These are phyloP conservation scores for Cylloceria caligata DNA, from an alignment of 2,888 invertebrate genomes.

Conservation along the genomic window DNA sequence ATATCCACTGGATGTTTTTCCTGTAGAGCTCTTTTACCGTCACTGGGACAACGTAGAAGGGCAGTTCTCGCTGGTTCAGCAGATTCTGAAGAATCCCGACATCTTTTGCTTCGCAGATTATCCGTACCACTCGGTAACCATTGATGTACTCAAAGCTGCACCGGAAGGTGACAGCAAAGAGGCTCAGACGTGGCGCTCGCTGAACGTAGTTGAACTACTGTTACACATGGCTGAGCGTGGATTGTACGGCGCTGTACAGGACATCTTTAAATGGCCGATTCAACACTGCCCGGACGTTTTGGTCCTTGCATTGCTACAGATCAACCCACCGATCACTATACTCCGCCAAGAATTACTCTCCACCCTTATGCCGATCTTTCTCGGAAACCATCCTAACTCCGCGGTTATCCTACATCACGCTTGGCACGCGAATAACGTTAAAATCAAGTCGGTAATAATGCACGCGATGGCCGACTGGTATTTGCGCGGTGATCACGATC, in stretches of 20 bases:
- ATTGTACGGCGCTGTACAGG: conserved; percentile 92
- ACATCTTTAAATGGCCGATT: conserved; percentile 96
- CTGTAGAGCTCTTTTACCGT: conserved; percentile 95
- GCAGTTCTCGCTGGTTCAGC: conserved; percentile 94
- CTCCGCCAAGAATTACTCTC: conserved; percentile 94
- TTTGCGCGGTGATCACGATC: conserved; percentile 95
- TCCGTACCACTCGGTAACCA: conserved; percentile 93
- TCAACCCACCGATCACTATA: conserved; percentile 91
- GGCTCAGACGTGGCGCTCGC: conserved; percentile 95
- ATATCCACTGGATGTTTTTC: conserved; percentile 90
- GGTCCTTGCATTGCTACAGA: conserved; percentile 94
- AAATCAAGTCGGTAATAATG: conserved; percentile 94
- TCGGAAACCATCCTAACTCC: conserved; percentile 98
- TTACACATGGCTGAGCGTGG: conserved; percentile 95
- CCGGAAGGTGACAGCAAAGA: conserved; percentile 98
- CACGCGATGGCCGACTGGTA: conserved; percentile 99
- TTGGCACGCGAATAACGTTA: conserved; percentile 93
- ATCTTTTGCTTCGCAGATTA: conserved; percentile 97
- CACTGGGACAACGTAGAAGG: conserved; percentile 98
- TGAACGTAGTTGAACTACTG: conserved; percentile 95
- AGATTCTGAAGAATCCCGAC: conserved; percentile 95
- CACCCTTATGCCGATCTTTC: conserved; percentile 95
- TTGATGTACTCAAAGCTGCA: conserved; percentile 96
- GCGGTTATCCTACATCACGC: conserved; percentile 98
- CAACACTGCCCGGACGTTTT: conserved; percentile 98